A percentile compares a stretch with the other conserved stretches of the same genome.
phyloP scores from a whole-genome alignment of 2,113 vertebrate species.

The Spea bombifrons region DNA sequence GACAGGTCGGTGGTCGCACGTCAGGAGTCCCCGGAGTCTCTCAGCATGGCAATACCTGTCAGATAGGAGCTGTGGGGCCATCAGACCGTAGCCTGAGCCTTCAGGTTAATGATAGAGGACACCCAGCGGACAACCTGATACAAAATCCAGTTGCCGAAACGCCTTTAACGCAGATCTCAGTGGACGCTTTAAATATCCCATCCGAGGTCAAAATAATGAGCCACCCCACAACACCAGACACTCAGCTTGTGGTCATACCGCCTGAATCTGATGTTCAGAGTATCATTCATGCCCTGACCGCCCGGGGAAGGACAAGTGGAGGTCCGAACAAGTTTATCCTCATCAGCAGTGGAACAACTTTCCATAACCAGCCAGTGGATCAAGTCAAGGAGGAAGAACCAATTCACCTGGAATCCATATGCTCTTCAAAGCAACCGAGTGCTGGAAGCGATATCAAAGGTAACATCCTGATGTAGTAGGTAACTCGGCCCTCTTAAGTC shows the following conservation, averaged over 20 bases:
- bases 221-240: constrained; percentile 81
- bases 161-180: background rate
- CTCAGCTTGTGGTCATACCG: constrained; percentile 85
- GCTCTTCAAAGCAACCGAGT: background rate
- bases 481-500: no score
- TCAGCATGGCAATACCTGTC: no score
- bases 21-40: background rate
- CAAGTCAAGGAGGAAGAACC: constrained; percentile 47
- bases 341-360: constrained; percentile 66
- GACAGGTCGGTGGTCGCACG: background rate
- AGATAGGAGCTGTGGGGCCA: background rate
- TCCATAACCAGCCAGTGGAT: constrained; percentile 13
- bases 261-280: constrained; percentile 76
- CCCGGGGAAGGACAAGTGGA: constrained; percentile 84
- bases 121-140: no score
- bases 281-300: constrained; percentile 82
- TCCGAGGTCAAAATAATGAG: constrained; percentile 79
- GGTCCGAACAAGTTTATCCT: constrained; percentile 93
- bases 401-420: constrained; percentile 1
- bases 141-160: background rate
- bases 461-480: background rate
- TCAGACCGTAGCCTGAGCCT: background rate
- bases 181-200: constrained; percentile 61
- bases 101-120: background rate
- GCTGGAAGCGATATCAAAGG: background rate